Conservation (phyloP, 1,140 invertebrate genomes). For the Calliphora vicina region DNA sequence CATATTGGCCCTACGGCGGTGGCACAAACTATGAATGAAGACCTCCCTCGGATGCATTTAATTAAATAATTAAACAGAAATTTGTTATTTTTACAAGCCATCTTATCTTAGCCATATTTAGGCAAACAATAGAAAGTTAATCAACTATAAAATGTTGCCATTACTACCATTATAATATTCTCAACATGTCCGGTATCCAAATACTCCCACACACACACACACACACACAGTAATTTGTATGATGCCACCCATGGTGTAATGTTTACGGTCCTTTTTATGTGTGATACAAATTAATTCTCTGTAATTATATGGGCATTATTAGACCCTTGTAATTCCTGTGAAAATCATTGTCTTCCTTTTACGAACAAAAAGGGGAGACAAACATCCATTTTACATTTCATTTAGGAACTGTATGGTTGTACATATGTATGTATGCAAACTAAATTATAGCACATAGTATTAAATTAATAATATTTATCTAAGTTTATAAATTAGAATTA, state of each 20-base stretch:
- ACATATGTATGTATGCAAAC: neutral
- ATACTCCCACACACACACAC: neutral
- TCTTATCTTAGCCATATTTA: conserved; percentile 1
- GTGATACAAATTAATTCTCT: neutral
- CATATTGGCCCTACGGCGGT: conserved; percentile 63
- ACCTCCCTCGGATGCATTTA: conserved; percentile 60
- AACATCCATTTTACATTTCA: neutral
- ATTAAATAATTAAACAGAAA: conserved; percentile 44
- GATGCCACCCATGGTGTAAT: neutral
- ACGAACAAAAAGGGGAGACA: neutral
- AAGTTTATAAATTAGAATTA: too few relatives aligned
- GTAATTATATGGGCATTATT: neutral
- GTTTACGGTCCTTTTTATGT: conserved; percentile 1
- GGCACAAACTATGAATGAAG: conserved; percentile 58
- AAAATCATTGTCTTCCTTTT: neutral
- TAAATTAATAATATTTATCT: too few relatives aligned
- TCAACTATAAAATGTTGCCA: neutral
- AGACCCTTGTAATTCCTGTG: neutral
- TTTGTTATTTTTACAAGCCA: neutral
- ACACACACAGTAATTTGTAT: neutral
- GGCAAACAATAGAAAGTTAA: neutral
- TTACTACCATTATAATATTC: neutral
- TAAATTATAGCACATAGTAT: too few relatives aligned
- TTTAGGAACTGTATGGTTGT: neutral
- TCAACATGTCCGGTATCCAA: neutral